Base-by-base conservation (phyloP, 2,888 invertebrate species). In the Halictus quadricinctus region DNA sequence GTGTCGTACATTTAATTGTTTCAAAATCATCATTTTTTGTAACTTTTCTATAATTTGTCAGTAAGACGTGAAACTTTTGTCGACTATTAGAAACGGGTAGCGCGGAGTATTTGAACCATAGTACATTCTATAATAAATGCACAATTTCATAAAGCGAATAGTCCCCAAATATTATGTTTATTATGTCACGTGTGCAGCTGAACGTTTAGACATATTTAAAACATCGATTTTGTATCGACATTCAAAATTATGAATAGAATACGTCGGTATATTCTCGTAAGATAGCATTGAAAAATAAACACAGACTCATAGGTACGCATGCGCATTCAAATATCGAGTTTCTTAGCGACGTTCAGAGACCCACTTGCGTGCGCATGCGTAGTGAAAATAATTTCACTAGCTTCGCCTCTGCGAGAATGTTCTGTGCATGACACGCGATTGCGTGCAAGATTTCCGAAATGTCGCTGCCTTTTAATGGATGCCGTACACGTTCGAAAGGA, bases 401-500 rank as follows among this genome's bases (percentile, higher is more conserved):
- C 18, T 29, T 29, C 64, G 36, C 3, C 64, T 29, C 29, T 36
- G 36, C 18, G 18, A 64, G 18, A 29, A 64, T 64, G 29, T 36
- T 58, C n/a, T n/a, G 1, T 7, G 6, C 25, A 73, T 54, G n/a
- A 74, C 50, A 81, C 64, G 82, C 74, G 81, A 83, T 77, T 81
- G 83, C 83, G 86, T 88, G 80, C 18, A 84, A 58, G 66, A 81
- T 81, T 92, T 91, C 89, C 89, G 89, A 90, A 94, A 97, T 98
- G 98, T 97, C 98, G 89, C 96, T 98, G 93, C 96, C 96, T 82
- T 96, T 95, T 91, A 97, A 97, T 95, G 97, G 98, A 80, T 95
- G 96, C 69, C 93, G 97, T 87, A 95, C 95, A 88, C 96, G 96
- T 90, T 97, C 97, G 0, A 95, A 95, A 41, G 98, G 98, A 85